Conservation (phyloP, 2,113 vertebrate genomes). For the Trichomycterus rosablanca region DNA sequence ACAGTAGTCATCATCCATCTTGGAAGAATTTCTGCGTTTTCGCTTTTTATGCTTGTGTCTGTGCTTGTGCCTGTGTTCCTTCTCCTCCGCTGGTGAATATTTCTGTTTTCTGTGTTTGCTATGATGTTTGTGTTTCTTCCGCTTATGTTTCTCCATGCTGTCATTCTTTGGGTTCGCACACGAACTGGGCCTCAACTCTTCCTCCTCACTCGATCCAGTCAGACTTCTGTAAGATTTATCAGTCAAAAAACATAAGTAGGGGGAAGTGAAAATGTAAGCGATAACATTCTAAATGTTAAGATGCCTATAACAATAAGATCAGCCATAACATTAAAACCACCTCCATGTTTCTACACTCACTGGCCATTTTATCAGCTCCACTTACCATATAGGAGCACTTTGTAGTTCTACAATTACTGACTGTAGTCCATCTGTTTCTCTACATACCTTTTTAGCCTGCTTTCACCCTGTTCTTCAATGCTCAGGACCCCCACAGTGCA, state of each 20-base stretch:
- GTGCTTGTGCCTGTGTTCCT: constrained; percentile 90
- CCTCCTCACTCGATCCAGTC: constrained; percentile 82
- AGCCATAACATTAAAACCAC: too few species aligned
- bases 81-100: constrained; percentile 83
- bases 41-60: constrained; percentile 97
- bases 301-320: too few species aligned
- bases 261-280: too few species aligned
- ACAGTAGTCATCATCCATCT: constrained; percentile 35
- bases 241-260: constrained; percentile 42
- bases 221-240: constrained; percentile 87
- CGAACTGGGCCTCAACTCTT: constrained; percentile 56
- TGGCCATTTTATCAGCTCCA: too few species aligned
- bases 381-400: too few species aligned
- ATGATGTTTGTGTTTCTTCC: constrained; percentile 98
- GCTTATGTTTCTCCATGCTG: constrained; percentile 81
- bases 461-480: too few species aligned
- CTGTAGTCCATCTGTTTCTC: too few species aligned
- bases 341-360: too few species aligned
- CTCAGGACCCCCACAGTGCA: too few species aligned
- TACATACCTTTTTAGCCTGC: too few species aligned
- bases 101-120: constrained; percentile 98
- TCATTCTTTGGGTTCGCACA: constrained; percentile 72
- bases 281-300: too few species aligned
- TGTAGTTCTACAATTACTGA: too few species aligned
- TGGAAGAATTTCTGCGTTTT: constrained; percentile 77